phyloP scores from a whole-genome alignment of 2,888 invertebrate species.

The Steinernema carpocapsae region DNA sequence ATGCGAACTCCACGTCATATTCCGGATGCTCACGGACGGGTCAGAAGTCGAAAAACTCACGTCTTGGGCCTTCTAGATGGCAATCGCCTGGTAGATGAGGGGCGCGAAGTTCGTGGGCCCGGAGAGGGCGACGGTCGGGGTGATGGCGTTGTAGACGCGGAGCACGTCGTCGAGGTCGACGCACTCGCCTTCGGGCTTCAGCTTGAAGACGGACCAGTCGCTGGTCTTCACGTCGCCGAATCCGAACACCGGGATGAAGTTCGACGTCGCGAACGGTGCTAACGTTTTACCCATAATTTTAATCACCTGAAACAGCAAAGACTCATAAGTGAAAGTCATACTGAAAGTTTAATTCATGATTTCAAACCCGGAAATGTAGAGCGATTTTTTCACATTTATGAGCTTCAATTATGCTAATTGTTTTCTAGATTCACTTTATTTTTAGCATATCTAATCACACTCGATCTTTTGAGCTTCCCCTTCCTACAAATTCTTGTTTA shows the following conservation, averaged over 20 bases:
- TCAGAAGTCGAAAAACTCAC: too few relatives aligned
- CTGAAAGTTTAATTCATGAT: too few relatives aligned
- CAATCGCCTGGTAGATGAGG: constrained; percentile 72
- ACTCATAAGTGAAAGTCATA: too few relatives aligned
- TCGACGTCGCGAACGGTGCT: constrained; percentile 70
- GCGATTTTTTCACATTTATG: too few relatives aligned
- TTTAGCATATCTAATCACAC: too few relatives aligned
- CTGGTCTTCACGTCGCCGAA: constrained; percentile 72
- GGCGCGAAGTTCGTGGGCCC: constrained; percentile 74
- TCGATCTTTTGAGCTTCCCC: too few relatives aligned
- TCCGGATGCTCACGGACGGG: too few relatives aligned
- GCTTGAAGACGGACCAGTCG: constrained; percentile 71
- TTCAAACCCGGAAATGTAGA: too few relatives aligned
- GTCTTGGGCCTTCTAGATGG: constrained; percentile 70
- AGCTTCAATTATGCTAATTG: too few relatives aligned
- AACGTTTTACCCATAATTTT: constrained; percentile 71
- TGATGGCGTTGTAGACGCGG: constrained; percentile 71
- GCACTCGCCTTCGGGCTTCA: constrained; percentile 69
- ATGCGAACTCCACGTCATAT: too few relatives aligned
- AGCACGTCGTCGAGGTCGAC: constrained; percentile 69
- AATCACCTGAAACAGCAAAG: constrained; percentile 68
- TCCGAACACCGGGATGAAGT: constrained; percentile 71
- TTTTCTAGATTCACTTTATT: too few relatives aligned
- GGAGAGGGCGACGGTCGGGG: constrained; percentile 71
- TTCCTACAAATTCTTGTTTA: too few relatives aligned